Conservation (phyloP, 2,113 vertebrate genomes). For the Bostrychus sinensis region DNA sequence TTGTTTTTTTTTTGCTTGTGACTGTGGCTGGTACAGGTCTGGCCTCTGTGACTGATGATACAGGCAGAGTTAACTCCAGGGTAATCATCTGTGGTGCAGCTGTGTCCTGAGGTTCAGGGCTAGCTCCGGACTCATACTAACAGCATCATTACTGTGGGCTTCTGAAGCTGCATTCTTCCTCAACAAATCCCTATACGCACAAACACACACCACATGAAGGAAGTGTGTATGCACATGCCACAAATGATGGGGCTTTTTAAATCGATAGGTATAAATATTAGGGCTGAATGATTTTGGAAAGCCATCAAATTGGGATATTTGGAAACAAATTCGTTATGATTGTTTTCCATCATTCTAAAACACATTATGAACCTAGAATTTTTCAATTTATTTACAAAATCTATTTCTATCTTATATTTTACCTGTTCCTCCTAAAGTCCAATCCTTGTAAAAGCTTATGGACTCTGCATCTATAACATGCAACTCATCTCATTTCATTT, state of each 20-base stretch:
- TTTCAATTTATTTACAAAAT: no score
- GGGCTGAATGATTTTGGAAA: no score
- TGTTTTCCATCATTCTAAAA: no score
- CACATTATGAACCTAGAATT: no score
- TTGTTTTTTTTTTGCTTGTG: constrained; percentile 34
- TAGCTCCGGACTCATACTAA: constrained; percentile 49
- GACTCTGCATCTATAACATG: neutral
- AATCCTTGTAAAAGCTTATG: no score
- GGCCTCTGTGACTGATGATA: constrained; percentile 52
- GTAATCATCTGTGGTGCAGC: constrained; percentile 48
- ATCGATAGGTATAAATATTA: no score
- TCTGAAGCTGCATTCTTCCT: constrained; percentile 42
- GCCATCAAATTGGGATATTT: no score
- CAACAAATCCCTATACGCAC: neutral
- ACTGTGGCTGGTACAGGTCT: constrained; percentile 26
- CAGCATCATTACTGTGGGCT: constrained; percentile 50
- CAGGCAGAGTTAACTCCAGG: constrained; percentile 44
- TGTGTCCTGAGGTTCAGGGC: constrained; percentile 49
- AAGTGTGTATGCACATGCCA: neutral
- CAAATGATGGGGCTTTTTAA: neutral
- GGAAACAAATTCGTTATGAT: no score
- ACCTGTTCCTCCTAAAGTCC: no score
- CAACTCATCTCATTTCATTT: no score
- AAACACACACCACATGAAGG: constrained; percentile 2
- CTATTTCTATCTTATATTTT: no score